Evolutionary conservation across 2,888 invertebrate genomes (phyloP).

Genomic region (Hydropsyche betteni): DNA sequence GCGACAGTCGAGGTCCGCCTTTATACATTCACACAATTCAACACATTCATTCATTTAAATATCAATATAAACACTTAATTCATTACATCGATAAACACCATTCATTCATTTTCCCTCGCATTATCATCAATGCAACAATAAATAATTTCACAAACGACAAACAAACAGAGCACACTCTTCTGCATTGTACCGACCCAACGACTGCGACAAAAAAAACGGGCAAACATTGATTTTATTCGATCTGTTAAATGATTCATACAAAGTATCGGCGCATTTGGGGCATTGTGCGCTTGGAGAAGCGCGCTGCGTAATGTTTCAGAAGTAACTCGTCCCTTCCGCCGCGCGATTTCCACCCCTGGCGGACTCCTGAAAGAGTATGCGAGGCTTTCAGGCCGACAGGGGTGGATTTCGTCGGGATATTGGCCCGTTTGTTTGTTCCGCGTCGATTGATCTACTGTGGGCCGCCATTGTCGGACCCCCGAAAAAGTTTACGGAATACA

Average conservation of each 20-base stretch:
- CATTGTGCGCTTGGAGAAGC: conserved; percentile 32
- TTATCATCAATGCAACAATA: no score
- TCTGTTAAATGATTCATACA: conserved; percentile 50
- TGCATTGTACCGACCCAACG: background rate
- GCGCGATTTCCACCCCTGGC: conserved; percentile 43
- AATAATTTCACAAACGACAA: no score
- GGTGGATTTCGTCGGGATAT: background rate
- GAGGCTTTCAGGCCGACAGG: background rate
- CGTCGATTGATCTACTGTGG: conserved; percentile 47
- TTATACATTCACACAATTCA: no score
- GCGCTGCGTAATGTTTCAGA: conserved; percentile 49
- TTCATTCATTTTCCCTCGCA: no score
- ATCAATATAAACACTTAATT: no score
- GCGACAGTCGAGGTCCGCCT: no score
- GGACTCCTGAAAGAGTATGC: conserved; percentile 31
- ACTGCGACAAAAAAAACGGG: conserved; percentile 4
- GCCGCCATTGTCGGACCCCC: conserved; percentile 41
- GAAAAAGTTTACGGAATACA: conserved; percentile 31
- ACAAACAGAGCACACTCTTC: no score
- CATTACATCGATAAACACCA: no score
- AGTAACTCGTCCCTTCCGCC: conserved; percentile 49
- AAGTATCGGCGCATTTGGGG: conserved; percentile 43
- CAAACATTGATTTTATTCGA: conserved; percentile 49
- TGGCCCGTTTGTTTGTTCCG: conserved; percentile 50
- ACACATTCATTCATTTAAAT: no score